Percentiles rank a stretch among this genome's conserved stretches.
Evolutionary conservation across 2,888 invertebrate species (phyloP).

Genomic region (Coelogynopora nodosa): DNA sequence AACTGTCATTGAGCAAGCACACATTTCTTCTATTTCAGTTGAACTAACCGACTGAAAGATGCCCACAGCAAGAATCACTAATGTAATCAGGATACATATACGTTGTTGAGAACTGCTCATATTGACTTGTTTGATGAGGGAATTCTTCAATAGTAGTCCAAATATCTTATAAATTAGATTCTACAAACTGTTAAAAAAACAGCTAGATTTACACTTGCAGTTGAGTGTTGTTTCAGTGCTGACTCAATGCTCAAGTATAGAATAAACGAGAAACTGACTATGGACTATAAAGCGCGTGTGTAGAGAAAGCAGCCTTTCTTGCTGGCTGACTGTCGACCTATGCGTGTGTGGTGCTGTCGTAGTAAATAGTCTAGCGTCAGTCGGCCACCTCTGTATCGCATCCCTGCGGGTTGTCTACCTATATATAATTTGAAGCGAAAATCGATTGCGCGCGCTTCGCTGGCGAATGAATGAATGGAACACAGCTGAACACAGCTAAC

Average conservation of each 20-base stretch:
- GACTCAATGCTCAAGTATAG: too few species aligned
- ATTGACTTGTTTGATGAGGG: too few species aligned
- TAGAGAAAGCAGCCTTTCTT: neutral
- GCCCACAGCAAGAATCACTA: too few species aligned
- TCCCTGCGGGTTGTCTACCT: conserved; percentile 17
- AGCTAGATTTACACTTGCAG: too few species aligned
- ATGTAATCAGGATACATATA: too few species aligned
- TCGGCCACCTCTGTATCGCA: neutral
- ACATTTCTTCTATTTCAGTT: neutral
- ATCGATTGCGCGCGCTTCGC: conserved; percentile 49
- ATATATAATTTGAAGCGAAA: conserved; percentile 48
- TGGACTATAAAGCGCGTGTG: neutral
- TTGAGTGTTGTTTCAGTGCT: too few species aligned
- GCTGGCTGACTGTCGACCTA: neutral
- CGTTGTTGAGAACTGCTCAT: too few species aligned
- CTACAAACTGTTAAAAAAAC: too few species aligned
- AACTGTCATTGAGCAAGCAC: neutral
- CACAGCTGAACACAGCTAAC: neutral
- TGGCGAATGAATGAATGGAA: neutral
- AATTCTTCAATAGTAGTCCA: too few species aligned
- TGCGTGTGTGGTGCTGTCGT: neutral
- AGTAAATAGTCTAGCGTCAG: neutral
- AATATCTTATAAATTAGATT: too few species aligned
- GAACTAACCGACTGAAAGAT: neutral
- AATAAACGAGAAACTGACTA: neutral